Base-by-base conservation (phyloP, 2,888 invertebrate genomes). In the Aphidius colemani region DNA sequence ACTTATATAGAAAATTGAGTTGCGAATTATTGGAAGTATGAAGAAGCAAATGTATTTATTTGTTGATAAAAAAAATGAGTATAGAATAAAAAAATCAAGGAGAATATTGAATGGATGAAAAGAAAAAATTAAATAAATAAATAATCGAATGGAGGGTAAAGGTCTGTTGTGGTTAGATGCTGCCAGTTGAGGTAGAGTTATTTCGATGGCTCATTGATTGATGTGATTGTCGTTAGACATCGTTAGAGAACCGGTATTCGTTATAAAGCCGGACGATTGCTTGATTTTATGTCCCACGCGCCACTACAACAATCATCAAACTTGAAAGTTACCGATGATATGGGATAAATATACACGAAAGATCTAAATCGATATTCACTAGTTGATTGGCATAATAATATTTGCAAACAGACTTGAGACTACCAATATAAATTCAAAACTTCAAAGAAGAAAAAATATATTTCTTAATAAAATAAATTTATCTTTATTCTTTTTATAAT, bases 151-250 rank as follows among this genome's bases (percentile, higher is more conserved):
- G 44, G 18, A 53, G 48, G 18, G 30, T 30, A 30, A 30, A 30
- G 30, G 30, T 30, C 30, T 30, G 30, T 30, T 30, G 30, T 30
- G 30, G 30, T 30, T 5, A 11, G n/a, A 13, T 51, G 56, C 50
- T 60, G 60, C 59, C 59, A 59, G 69, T 69, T 70, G 73, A 75
- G 73, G 71, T 75, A 73, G 78, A 80, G 80, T 79, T 81, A 79
- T 77, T 77, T 64, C 73, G 74, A 77, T 78, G 78, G 78, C 77
- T 75, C 71, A 75, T 74, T 78, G 80, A 81, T 80, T 77, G 79
- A 80, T 81, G 79, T 74, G 80, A 78, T 76, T 76, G 80, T 80
- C 79, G 77, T 79, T 78, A 75, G 78, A 77, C 73, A 78, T 75
- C 75, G 75, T 75, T 77, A 73, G 75, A 74, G 72, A 80, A 80